A percentile compares a stretch with the other conserved stretches of the same genome.
phyloP scores from a whole-genome alignment of 2,888 invertebrate genomes.

The Drosophila fungiperda region DNA sequence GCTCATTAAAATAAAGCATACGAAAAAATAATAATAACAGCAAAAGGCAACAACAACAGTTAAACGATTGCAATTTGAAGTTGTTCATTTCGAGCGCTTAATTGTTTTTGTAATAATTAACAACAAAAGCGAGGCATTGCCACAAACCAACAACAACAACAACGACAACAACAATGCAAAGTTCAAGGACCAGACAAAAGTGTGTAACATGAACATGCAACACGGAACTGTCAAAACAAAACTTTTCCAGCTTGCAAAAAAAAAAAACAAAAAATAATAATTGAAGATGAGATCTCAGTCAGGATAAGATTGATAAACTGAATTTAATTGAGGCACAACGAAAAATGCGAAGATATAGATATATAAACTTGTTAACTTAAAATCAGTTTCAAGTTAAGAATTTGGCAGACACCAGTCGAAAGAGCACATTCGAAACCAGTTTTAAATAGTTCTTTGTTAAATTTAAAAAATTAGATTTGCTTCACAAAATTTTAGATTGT shows the following conservation, averaged over 20 bases:
- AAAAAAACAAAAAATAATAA: constrained; percentile 16
- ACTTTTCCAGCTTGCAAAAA: constrained; percentile 39
- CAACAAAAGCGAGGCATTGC: constrained; percentile 55
- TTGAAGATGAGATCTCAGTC: neutral
- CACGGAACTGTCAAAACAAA: constrained; percentile 44
- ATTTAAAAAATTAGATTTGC: neutral
- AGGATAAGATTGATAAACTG: neutral
- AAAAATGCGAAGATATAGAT: too few relatives aligned
- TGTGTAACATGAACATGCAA: constrained; percentile 47
- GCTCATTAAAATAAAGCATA: constrained; percentile 78
- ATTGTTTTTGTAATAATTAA: constrained; percentile 78
- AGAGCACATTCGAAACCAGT: neutral
- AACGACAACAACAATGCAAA: constrained; percentile 43
- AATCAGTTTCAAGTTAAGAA: neutral
- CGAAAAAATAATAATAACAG: constrained; percentile 54
- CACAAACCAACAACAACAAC: constrained; percentile 29
- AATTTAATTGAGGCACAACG: neutral
- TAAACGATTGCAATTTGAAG: constrained; percentile 76
- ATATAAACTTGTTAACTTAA: neutral
- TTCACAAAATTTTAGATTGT: neutral
- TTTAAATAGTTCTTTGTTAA: neutral
- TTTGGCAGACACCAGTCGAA: neutral
- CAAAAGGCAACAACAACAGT: constrained; percentile 35
- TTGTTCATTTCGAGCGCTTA: constrained; percentile 71
- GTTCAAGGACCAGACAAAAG: constrained; percentile 58